Evolutionary conservation across 2,888 invertebrate species (phyloP).

Genomic region (Megamerina dolium): DNA sequence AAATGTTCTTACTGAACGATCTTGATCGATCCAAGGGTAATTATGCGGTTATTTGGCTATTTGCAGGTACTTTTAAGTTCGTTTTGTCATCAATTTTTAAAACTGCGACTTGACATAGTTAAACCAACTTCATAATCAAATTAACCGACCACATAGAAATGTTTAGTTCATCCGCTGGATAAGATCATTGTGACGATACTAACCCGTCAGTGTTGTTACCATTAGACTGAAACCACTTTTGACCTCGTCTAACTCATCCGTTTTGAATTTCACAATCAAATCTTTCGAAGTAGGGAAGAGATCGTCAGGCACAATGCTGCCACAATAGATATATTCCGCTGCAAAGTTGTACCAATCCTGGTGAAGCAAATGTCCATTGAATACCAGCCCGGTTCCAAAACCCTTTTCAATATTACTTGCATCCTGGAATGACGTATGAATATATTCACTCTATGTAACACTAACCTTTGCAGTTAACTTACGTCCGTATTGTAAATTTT

Average conservation of each 20-base stretch:
- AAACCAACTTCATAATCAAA: no score
- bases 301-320: slow-evolving; percentile 49
- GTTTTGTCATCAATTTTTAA: no score
- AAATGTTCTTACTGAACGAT: no score
- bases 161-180: no score
- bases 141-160: no score
- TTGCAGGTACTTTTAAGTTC: no score
- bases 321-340: slow-evolving; percentile 52
- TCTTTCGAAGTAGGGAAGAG: slow-evolving; percentile 50
- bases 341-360: slow-evolving; percentile 19
- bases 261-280: slow-evolving; percentile 53
- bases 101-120: no score
- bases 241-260: slow-evolving; percentile 41
- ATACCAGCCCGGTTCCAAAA: slow-evolving; percentile 28
- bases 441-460: background rate
- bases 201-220: slow-evolving; percentile 55
- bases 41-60: no score
- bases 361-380: slow-evolving; percentile 22
- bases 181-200: no score
- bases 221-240: slow-evolving; percentile 62
- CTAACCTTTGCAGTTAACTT: no score
- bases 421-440: no score
- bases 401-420: slow-evolving; percentile 26
- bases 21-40: no score
- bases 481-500: slow-evolving; percentile 36